A percentile compares a stretch with the other conserved stretches of the same genome.
phyloP scores from a whole-genome alignment of 2,888 invertebrate genomes.

The Caenorhabditis zanzibari region DNA sequence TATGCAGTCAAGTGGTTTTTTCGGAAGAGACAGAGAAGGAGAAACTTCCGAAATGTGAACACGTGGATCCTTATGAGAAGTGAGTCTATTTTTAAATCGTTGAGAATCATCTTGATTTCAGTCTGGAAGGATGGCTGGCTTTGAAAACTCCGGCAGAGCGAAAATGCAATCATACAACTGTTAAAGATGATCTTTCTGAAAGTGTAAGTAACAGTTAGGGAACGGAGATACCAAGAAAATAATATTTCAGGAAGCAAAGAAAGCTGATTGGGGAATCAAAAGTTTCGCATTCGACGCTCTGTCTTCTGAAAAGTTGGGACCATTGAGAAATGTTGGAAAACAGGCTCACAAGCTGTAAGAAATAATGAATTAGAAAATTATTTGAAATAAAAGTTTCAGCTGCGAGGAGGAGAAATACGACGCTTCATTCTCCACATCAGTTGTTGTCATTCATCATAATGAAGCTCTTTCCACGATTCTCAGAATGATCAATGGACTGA shows the following conservation, averaged over 20 bases:
- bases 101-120: conserved; percentile 23
- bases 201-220: conserved; percentile 7
- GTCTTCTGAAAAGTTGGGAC: conserved; percentile 92
- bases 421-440: conserved; percentile 84
- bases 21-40: conserved; percentile 8
- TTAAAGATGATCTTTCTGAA: conserved; percentile 46
- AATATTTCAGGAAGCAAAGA: conserved; percentile 55
- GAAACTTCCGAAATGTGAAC: conserved; percentile 72
- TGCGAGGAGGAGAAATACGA: conserved; percentile 75
- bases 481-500: conserved; percentile 85
- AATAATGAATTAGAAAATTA: not conserved
- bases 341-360: conserved; percentile 90
- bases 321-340: conserved; percentile 90
- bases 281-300: conserved; percentile 94
- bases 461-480: conserved; percentile 98
- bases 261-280: conserved; percentile 88
- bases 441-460: conserved; percentile 99
- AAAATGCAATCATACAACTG: conserved; percentile 62
- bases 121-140: conserved; percentile 60
- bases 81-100: conserved; percentile 30
- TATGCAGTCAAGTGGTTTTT: not conserved
- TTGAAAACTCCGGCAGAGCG: conserved; percentile 33
- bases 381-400: conserved; percentile 35
- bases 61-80: conserved; percentile 72
- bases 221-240: no score